Base-by-base conservation (phyloP, 2,113 vertebrate genomes). In the Menidia beryllina region DNA sequence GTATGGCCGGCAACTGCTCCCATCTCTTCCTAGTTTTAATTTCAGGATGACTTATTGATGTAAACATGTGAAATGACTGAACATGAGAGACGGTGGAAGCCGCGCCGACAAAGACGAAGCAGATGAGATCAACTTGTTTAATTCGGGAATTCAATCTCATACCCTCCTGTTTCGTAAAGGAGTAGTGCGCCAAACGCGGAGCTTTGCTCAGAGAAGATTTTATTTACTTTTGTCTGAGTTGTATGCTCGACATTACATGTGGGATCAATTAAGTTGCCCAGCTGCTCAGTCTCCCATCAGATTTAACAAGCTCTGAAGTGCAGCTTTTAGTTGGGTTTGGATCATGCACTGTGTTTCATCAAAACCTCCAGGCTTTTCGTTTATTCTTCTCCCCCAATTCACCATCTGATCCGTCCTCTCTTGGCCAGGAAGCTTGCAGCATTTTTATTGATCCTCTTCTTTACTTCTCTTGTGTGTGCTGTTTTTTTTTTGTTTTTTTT, bases 191-290 rank as follows among this genome's bases (percentile, higher is more conserved):
- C 24, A 64, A 66, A 45, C 21, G 21, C 36, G 41, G 36, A 64
- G 36, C 21, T 51, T 26, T 52, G 62, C 52, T 21, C 50, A 54
- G 23, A 66, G 36, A 45, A 38, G n/a, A 21, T 52, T 72, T 38
- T 49, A 65, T 67, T 43, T 60, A 61, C 63, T 48, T 60, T 39
- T 25, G 19, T 48, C 26, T 25, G 34, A 68, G 45, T 24, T 72
- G 23, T 47, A 24, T 70, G 30, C 62, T 60, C 57, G 27, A 71
- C 47, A 50, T 67, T 36, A 43, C 80, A 78, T 68, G 39, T 76
- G 76, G 78, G 73, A 80, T 82, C 75, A 83, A 65, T 85, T 82
- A 80, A 69, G 47, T 25, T 26, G 17, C 61, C 67, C 80, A 87
- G 62, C 78, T 88, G 75, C 76, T 76, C 7, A 25, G 45, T 82